These are phyloP conservation scores for Cranoglanis bouderius DNA, from an alignment of 2,113 vertebrate species.

Conservation along the genomic window DNA sequence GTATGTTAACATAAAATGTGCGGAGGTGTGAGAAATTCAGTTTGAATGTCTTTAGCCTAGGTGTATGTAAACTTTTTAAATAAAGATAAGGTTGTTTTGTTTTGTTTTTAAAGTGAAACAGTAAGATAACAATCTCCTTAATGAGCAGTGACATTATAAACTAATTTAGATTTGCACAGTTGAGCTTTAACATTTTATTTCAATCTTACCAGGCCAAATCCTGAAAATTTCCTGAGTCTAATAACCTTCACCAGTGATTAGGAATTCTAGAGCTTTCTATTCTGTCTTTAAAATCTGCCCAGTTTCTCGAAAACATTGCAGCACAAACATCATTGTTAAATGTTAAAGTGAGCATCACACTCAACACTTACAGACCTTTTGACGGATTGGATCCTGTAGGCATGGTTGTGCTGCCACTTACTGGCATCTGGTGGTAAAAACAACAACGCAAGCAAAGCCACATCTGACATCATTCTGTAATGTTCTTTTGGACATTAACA, in stretches of 20 bases:
- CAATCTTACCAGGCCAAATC: not conserved
- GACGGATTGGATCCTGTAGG: not conserved
- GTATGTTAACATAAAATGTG: not conserved
- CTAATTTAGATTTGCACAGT: not conserved
- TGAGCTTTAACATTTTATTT: not conserved
- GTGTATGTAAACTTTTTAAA: not conserved
- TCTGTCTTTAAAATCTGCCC: not conserved
- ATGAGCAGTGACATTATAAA: not conserved
- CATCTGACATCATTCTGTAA: not conserved
- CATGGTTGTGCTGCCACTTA: constrained; percentile 1
- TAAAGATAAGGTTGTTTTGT: not conserved
- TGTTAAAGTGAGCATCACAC: not conserved
- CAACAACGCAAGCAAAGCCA: not conserved
- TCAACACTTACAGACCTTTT: not conserved
- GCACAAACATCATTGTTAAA: not conserved
- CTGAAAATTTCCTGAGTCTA: not conserved
- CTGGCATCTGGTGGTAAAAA: constrained; percentile 2
- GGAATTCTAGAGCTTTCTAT: not conserved
- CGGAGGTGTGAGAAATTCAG: not conserved
- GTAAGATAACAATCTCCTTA: not conserved
- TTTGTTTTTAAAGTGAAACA: not conserved
- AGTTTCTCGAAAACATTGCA: not conserved
- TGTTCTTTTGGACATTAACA: not conserved
- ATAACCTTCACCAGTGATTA: not conserved
- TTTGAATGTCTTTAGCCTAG: not conserved